Percentiles rank a stretch among this genome's conserved stretches.
Conservation (phyloP, 2,888 invertebrate genomes). For the Unio delphinus region DNA sequence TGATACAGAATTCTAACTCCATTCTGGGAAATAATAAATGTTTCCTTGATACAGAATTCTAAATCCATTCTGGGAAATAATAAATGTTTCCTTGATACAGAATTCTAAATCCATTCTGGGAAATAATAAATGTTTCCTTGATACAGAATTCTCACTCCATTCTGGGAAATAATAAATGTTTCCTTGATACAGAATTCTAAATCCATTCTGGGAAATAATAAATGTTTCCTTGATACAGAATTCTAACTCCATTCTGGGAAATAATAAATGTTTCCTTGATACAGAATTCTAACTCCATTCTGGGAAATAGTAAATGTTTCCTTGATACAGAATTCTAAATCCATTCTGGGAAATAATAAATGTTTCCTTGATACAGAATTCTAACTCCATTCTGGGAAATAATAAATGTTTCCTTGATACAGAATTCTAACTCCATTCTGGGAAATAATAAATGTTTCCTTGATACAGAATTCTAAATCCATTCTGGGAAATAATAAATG, state of each 20-base stretch:
- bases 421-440: too few relatives aligned
- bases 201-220: constrained; percentile 77
- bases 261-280: too few relatives aligned
- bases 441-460: too few relatives aligned
- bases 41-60: constrained; percentile 49
- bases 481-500: constrained; percentile 71
- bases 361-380: background rate
- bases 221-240: background rate
- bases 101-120: constrained; percentile 79
- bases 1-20: too few relatives aligned
- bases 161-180: too few relatives aligned
- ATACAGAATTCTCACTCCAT: too few relatives aligned
- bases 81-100: background rate
- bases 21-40: too few relatives aligned
- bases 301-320: too few relatives aligned
- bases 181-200: constrained; percentile 70
- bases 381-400: constrained; percentile 79
- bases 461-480: constrained; percentile 77
- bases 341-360: constrained; percentile 75
- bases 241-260: constrained; percentile 79
- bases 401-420: too few relatives aligned
- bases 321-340: constrained; percentile 74
- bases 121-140: background rate
- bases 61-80: constrained; percentile 79
- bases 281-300: too few relatives aligned